These are phyloP conservation scores for Apolygus lucorum DNA, from an alignment of 1,140 invertebrate genomes.

Conservation along the genomic window DNA sequence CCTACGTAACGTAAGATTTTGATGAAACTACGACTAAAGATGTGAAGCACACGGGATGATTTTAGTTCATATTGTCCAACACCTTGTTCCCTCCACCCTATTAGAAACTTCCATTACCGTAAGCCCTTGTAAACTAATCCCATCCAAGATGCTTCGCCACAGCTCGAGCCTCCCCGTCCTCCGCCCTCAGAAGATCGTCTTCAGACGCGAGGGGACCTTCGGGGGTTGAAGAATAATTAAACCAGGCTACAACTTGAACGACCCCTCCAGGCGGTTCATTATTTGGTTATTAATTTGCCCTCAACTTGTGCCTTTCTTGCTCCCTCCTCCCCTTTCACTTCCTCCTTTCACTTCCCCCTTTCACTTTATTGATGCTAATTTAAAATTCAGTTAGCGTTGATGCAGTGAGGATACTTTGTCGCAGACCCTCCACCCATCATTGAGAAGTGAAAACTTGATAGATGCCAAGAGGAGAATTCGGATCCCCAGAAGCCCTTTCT, in stretches of 20 bases:
- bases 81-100: too few species aligned
- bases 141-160: too few species aligned
- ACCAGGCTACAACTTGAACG: slow-evolving; percentile 3
- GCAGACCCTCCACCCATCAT: not conserved
- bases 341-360: not conserved
- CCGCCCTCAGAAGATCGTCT: too few species aligned
- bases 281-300: slow-evolving; percentile 16
- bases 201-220: not conserved
- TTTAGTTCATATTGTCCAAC: too few species aligned
- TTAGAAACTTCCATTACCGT: too few species aligned
- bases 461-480: not conserved
- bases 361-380: slow-evolving; percentile 10
- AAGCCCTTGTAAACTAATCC: too few species aligned
- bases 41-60: too few species aligned
- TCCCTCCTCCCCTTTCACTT: not conserved
- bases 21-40: too few species aligned
- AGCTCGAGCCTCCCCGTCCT: too few species aligned
- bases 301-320: not conserved
- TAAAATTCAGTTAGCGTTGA: slow-evolving; percentile 16
- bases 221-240: slow-evolving; percentile 2
- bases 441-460: not conserved
- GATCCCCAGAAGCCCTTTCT: not conserved
- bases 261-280: slow-evolving; percentile 8
- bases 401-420: not conserved
- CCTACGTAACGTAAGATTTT: too few species aligned